Evolutionary conservation across 2,888 invertebrate species (phyloP), one percentile per base, ranked within the genome.

Genomic region (Eucera pruinosa): DNA sequence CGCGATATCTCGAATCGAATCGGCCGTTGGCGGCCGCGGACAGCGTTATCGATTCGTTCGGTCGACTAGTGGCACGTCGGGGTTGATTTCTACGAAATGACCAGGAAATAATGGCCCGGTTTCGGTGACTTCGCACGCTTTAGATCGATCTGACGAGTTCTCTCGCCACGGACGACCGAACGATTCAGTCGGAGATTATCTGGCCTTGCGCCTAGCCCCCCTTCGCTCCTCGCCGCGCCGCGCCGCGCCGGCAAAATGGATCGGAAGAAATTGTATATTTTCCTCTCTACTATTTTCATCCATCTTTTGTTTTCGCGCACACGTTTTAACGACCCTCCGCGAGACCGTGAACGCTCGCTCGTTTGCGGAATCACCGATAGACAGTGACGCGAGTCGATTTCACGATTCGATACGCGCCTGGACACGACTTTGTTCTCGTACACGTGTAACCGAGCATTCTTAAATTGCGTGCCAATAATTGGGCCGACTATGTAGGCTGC

Each of bases 61-160:
- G 39, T 30, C 20, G 60, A 60, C 55, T 55, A 36, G 39, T 20
- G 45, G n/a, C 62, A 50, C 73, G 48, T 11, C 50, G 64, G 5
- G 20, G 41, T 45, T 43, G 67, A 73, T 73, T 68, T 58, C 67
- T 58, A 50, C 69, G 73, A 81, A 81, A 76, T 76, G 65, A 65
- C 71, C 75, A 66, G 72, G 81, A 81, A 75, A 79, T 79, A 79
- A 79, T 76, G 79, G 72, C 64, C 62, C 61, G 76, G 69, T 71
- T 77, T 75, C 57, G 69, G 64, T 48, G 65, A 69, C 60, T 65
- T 58, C 54, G 45, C 61, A 25, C 54, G 55, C 25, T 64, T 50
- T 39, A 57, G 55, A 23, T 39, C 57, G 57, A 66, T 39, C 57
- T 25, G n/a, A 23, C 41, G 43, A 13, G 25, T 33, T 41, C 39